These are phyloP conservation scores for Ricordea florida DNA, from an alignment of 92 coral and sea anemone genomes.

Conservation along the genomic window DNA sequence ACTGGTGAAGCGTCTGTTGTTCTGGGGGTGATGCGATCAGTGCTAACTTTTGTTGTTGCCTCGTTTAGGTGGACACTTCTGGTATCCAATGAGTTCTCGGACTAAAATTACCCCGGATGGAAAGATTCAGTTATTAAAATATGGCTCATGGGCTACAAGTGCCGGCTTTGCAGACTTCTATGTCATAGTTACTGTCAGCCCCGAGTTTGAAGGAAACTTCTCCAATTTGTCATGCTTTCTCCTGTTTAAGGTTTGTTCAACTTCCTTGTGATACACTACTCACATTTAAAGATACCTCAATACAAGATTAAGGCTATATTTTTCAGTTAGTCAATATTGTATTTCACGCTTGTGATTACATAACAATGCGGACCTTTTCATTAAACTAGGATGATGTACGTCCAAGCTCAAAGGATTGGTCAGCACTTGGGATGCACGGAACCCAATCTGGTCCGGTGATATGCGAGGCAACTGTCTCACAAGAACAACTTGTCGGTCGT, in stretches of 20 bases:
- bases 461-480: conserved; percentile 32
- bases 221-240: conserved; percentile 5
- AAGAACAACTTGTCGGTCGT: conserved; percentile 32
- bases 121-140: conserved; percentile 20
- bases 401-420: conserved; percentile 43
- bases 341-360: no score
- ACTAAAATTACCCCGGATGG: conserved; percentile 36
- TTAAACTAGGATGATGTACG: conserved; percentile 39
- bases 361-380: no score
- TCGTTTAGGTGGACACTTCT: conserved; percentile 37
- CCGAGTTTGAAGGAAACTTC: conserved; percentile 33
- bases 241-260: conserved; percentile 19
- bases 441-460: conserved; percentile 48
- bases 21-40: no score
- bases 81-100: conserved; percentile 42
- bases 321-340: no score
- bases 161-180: conserved; percentile 55
- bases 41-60: background rate
- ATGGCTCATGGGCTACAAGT: conserved; percentile 50
- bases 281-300: background rate
- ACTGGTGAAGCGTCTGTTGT: no score
- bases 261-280: no score
- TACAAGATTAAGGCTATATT: background rate
- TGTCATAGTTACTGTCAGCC: conserved; percentile 22
- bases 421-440: conserved; percentile 53